A percentile compares a stretch with the other conserved stretches of the same genome.
These are phyloP conservation scores for Drosophila paracracens DNA, from an alignment of 2,888 invertebrate species.

Conservation along the genomic window DNA sequence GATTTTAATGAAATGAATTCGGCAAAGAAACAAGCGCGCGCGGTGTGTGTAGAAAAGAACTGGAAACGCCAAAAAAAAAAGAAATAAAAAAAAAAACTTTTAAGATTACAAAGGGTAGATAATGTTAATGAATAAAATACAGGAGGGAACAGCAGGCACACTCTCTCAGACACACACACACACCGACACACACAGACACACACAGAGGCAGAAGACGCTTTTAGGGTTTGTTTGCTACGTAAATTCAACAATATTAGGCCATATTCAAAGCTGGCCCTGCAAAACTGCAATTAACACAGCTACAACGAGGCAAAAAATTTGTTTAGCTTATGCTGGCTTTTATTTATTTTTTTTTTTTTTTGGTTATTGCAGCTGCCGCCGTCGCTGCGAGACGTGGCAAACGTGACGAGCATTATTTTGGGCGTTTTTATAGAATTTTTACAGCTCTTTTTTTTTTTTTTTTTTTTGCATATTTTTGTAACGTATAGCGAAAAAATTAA, in stretches of 20 bases:
- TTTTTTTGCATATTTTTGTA: conserved; percentile 25
- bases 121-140: conserved; percentile 71
- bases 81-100: conserved; percentile 36
- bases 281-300: conserved; percentile 69
- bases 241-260: conserved; percentile 77
- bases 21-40: conserved; percentile 41
- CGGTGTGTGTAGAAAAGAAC: conserved; percentile 55
- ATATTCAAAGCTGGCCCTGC: conserved; percentile 48
- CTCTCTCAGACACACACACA: background rate
- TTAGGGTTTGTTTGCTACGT: conserved; percentile 47
- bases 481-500: conserved; percentile 63
- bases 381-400: conserved; percentile 19
- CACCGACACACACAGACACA: background rate
- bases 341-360: conserved; percentile 9
- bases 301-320: conserved; percentile 49
- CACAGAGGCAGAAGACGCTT: conserved; percentile 6
- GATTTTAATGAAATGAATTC: conserved; percentile 80
- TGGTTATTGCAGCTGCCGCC: conserved; percentile 55
- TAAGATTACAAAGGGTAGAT: conserved; percentile 77
- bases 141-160: conserved; percentile 35
- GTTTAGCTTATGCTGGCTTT: conserved; percentile 43
- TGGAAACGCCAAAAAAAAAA: conserved; percentile 49
- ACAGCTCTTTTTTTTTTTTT: conserved; percentile 34
- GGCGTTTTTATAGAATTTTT: conserved; percentile 55
- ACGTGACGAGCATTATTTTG: conserved; percentile 76